phyloP scores from a whole-genome alignment of 1,140 invertebrate genomes.

The Vanessa atalanta region DNA sequence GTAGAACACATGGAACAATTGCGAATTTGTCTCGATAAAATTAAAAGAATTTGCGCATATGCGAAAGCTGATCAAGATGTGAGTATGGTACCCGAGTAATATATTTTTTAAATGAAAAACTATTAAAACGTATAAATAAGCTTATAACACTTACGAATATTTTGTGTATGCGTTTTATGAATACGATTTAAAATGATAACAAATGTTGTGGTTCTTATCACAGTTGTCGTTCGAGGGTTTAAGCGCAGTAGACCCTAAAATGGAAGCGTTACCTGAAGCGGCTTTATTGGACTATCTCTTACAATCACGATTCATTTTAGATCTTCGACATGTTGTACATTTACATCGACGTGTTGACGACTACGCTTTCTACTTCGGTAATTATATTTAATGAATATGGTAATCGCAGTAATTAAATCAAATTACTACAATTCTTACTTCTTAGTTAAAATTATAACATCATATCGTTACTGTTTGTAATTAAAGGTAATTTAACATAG shows the following conservation, averaged over 20 bases:
- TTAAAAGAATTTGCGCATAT: constrained; percentile 51
- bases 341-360: constrained; percentile 71
- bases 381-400: constrained; percentile 11
- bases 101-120: too few species aligned
- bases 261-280: constrained; percentile 70
- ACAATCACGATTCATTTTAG: constrained; percentile 63
- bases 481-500: not conserved
- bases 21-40: constrained; percentile 63
- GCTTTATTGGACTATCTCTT: constrained; percentile 68
- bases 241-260: constrained; percentile 65
- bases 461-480: too few species aligned
- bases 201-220: constrained; percentile 26
- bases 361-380: constrained; percentile 74
- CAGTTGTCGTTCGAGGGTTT: constrained; percentile 65
- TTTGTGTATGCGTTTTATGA: too few species aligned
- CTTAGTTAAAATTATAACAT: too few species aligned
- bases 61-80: constrained; percentile 51
- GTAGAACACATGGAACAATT: constrained; percentile 66
- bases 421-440: too few species aligned
- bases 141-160: not conserved
- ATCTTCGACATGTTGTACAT: constrained; percentile 58
- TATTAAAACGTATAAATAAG: too few species aligned
- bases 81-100: constrained; percentile 22
- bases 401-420: too few species aligned
- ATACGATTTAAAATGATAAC: not conserved